Evolutionary conservation across 2,797 vertebrate genomes (phyloP).

Genomic region (Mallotus villosus): DNA sequence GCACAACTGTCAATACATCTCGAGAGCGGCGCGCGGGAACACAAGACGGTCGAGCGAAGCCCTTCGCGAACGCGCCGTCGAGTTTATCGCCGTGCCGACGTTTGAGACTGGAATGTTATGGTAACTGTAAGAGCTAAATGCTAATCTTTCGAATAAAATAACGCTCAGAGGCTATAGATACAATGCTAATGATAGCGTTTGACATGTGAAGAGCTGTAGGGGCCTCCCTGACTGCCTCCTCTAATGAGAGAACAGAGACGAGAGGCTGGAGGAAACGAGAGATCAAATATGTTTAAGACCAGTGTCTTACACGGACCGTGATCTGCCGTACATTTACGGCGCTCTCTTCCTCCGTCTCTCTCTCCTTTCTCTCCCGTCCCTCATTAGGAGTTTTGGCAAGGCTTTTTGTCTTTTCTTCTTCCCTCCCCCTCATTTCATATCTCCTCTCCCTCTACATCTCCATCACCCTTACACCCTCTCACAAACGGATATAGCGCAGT

Average conservation of each 20-base stretch:
- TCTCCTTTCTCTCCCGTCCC: background rate
- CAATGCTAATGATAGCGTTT: background rate
- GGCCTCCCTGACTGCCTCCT: background rate
- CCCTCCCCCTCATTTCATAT: background rate
- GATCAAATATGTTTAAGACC: background rate
- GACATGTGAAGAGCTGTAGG: background rate
- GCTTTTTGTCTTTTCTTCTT: background rate
- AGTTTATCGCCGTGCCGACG: too few relatives aligned
- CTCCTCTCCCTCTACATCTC: background rate
- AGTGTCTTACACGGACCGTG: background rate
- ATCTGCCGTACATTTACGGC: background rate
- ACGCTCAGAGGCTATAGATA: background rate
- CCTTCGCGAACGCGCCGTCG: conserved; percentile 14
- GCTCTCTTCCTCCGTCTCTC: background rate
- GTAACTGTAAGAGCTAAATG: background rate
- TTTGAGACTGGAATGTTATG: too few relatives aligned
- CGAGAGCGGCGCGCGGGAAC: conserved; percentile 1
- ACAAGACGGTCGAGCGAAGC: background rate
- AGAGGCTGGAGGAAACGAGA: background rate
- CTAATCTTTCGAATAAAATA: background rate
- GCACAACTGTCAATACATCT: background rate
- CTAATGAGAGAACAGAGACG: background rate
- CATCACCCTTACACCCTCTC: too few relatives aligned
- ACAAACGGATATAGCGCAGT: too few relatives aligned
- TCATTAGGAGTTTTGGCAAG: too few relatives aligned